These are phyloP conservation scores for Achatina immaculata DNA, from an alignment of 1,140 invertebrate genomes.

Conservation along the genomic window DNA sequence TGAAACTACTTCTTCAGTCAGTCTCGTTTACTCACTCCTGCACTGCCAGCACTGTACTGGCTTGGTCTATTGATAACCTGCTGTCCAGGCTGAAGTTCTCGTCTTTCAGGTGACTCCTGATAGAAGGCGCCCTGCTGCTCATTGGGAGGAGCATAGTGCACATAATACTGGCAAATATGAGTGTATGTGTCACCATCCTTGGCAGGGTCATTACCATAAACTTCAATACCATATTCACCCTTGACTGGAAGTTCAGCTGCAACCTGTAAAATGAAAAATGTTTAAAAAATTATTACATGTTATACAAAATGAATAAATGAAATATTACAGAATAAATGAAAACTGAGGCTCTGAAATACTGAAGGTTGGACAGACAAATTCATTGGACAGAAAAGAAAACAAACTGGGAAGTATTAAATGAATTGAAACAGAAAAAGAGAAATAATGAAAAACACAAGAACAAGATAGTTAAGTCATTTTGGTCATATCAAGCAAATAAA, in stretches of 20 bases:
- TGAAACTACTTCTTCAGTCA: no score
- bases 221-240: constrained; percentile 70
- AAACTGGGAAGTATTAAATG: no score
- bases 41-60: constrained; percentile 50
- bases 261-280: constrained; percentile 42
- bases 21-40: constrained; percentile 47
- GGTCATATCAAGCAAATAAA: no score
- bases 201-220: constrained; percentile 70
- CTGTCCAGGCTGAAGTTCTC: constrained; percentile 34
- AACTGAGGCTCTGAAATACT: no score
- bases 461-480: no score
- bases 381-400: no score
- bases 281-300: neutral
- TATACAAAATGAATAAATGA: neutral
- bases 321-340: no score
- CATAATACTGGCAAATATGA: constrained; percentile 70
- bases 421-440: no score
- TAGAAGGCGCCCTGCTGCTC: constrained; percentile 63
- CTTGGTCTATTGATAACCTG: constrained; percentile 39
- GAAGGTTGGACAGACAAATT: no score
- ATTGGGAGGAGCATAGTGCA: constrained; percentile 61
- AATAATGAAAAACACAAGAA: no score
- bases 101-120: constrained; percentile 59
- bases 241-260: constrained; percentile 55
- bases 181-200: constrained; percentile 70